Base-by-base conservation (phyloP, 2,113 vertebrate species). In the Acanthochromis polyacanthus region DNA sequence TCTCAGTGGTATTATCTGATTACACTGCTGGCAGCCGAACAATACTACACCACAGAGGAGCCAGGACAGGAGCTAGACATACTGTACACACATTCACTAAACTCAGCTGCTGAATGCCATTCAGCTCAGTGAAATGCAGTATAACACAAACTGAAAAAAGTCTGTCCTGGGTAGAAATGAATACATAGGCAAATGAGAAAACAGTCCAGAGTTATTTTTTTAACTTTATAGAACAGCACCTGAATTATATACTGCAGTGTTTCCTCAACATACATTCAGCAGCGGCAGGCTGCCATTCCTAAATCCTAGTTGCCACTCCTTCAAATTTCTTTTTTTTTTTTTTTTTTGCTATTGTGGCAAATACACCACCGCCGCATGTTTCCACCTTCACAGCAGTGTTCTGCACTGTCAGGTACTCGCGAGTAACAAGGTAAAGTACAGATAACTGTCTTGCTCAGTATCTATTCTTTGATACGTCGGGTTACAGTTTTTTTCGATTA, bases 1-100 rank as follows among this genome's bases (percentile, higher is more conserved):
- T 90, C 91, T 93, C 89, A 71, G 85, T 91, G 91, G 92, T 90
- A 90, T 93, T 94, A 92, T 94, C 92, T 93, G 88, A 92, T 94
- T 94, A 92, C 92, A 94, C 63, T 84, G 84, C 90, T 94, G 92
- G 92, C 93, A 94, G 87, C 61, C 28, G 20, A 90, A 93, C 91
- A 91, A 90, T 90, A 87, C 85, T 75, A 81, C 74, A 83, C 53
- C 88, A 85, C 85, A 86, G 88, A 89, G 80, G 75, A 92, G 85
- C 82, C 72, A 64, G 79, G 83, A 84, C 79, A 81, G 79, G 60
- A 88, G 87, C 75, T 61, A 86, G 84, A 80, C 80, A 82, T 76
- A 88, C 81, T 83, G 80, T 87, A 82, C 74, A 80, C 69, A 70
- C 82, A 80, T 74, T 80, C 80, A 83, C 73, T 56, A n/a, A 67